phyloP scores from a whole-genome alignment of 2,888 invertebrate species.

The Phyto melanocephala region DNA sequence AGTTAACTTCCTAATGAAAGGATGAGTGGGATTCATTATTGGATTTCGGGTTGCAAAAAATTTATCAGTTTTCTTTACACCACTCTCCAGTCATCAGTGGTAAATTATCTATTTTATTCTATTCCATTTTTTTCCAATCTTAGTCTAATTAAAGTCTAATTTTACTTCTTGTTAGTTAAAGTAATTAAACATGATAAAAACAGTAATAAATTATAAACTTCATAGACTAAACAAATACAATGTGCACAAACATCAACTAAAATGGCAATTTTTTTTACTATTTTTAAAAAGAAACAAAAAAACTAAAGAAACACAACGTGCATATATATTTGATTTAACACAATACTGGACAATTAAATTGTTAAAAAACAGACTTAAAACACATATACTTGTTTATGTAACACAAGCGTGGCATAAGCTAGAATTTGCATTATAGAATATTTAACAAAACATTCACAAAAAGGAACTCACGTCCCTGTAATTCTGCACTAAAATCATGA shows the following conservation, averaged over 20 bases:
- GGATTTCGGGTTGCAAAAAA: no score
- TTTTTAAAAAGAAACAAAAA: neutral
- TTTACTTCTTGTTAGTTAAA: slow-evolving; percentile 57
- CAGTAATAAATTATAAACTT: slow-evolving; percentile 58
- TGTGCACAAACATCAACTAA: neutral
- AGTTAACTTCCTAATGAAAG: no score
- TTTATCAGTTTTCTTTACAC: no score
- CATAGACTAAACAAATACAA: neutral
- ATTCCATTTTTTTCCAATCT: no score
- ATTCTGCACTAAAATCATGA: neutral
- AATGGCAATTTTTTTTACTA: neutral
- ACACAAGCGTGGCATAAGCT: no score
- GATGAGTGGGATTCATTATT: no score
- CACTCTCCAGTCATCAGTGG: no score
- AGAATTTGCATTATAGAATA: no score
- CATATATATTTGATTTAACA: neutral
- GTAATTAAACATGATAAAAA: slow-evolving; percentile 52
- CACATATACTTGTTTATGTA: no score
- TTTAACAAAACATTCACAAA: neutral
- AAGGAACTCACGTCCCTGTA: slow-evolving; percentile 1
- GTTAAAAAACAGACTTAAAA: no score
- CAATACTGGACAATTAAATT: neutral
- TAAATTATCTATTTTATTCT: no score
- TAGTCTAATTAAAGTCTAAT: no score
- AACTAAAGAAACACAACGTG: neutral